phyloP scores from a whole-genome alignment of 2,797 vertebrate genomes.

The Acanthurus lineatus region DNA sequence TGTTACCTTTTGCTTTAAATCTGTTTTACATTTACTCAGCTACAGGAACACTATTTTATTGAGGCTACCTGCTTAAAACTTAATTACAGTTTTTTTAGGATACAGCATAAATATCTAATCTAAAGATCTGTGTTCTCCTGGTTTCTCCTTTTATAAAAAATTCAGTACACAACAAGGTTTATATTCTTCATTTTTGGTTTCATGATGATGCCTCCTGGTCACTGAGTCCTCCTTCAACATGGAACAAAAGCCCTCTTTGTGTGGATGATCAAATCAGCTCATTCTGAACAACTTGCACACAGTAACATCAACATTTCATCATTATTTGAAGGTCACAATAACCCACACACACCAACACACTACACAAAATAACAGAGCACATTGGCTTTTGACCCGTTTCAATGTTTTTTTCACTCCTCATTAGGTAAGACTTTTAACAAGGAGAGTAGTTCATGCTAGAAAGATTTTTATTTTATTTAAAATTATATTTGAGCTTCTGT shows the following conservation, averaged over 20 bases:
- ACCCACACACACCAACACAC: no score
- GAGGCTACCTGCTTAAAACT: neutral
- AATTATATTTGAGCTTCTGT: no score
- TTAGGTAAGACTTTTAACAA: no score
- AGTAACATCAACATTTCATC: no score
- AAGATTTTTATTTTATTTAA: no score
- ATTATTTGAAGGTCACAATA: no score
- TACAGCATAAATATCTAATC: neutral
- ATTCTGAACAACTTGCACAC: neutral
- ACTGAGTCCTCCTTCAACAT: neutral
- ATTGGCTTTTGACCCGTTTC: no score
- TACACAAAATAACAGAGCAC: no score
- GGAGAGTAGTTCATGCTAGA: no score
- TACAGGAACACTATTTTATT: neutral
- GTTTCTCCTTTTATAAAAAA: neutral
- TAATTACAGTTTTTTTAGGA: neutral
- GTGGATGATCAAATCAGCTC: no score
- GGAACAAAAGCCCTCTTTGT: no score
- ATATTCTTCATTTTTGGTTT: neutral
- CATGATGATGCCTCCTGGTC: neutral
- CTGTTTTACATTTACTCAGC: conserved; percentile 4
- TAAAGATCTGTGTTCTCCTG: neutral
- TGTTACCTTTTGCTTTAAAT: conserved; percentile 28
- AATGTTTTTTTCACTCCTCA: no score
- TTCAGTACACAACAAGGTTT: neutral